Evolutionary conservation across 1,140 invertebrate species (phyloP).

Genomic region (Pseudomyrmex concolor): DNA sequence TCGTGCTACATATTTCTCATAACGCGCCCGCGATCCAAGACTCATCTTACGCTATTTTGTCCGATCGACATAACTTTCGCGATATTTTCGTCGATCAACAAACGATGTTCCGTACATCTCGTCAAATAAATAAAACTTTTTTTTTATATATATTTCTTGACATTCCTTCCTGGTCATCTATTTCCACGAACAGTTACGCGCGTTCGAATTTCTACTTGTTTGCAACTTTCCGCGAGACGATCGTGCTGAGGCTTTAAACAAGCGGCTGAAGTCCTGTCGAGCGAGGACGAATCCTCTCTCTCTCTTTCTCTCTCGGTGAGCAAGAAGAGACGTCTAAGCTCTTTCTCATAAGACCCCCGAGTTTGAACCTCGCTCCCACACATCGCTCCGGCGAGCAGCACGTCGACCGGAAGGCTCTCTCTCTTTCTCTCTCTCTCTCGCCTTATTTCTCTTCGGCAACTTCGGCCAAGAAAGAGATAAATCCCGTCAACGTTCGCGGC

Average conservation of each 20-base stretch:
- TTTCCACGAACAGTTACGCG: neutral
- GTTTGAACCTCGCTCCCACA: conserved; percentile 35
- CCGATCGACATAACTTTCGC: too few species aligned
- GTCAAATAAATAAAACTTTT: too few species aligned
- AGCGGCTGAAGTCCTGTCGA: conserved; percentile 15
- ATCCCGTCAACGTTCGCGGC: conserved; percentile 57
- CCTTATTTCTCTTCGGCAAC: conserved; percentile 45
- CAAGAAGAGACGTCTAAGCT: conserved; percentile 38
- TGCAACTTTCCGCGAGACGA: neutral
- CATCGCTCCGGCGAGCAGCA: conserved; percentile 29
- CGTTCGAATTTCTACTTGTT: conserved; percentile 7
- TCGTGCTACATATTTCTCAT: conserved; percentile 8
- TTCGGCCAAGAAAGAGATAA: conserved; percentile 41
- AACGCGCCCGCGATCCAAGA: neutral
- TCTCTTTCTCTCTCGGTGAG: neutral
- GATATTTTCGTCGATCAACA: too few species aligned
- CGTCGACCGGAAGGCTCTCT: conserved; percentile 47
- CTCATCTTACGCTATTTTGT: too few species aligned
- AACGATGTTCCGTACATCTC: too few species aligned
- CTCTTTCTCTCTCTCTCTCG: conserved; percentile 2
- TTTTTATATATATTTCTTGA: neutral
- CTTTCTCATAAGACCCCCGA: conserved; percentile 49
- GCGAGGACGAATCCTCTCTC: conserved; percentile 16
- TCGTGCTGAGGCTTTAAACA: conserved; percentile 20
- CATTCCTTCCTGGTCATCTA: neutral